Base-by-base conservation (phyloP, 2,113 vertebrate species). In the Casuarius casuarius region DNA sequence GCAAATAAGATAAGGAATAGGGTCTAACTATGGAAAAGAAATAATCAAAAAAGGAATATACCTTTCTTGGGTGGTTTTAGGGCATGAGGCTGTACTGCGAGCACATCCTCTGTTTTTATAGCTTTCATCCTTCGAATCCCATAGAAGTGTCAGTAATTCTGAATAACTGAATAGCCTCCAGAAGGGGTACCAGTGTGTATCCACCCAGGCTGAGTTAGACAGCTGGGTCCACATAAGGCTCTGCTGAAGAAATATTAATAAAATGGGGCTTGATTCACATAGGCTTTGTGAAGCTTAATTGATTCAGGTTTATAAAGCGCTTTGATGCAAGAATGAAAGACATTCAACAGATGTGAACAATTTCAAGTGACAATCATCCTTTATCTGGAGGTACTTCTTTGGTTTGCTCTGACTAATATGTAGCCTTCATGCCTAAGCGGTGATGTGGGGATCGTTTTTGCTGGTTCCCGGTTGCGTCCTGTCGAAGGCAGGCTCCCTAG, bases 21-120 rank as follows among this genome's bases (percentile, higher is more conserved):
- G 31, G 78, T 89, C 51, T 46, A 6, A 40, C 38, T 29, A 0
- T 38, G 66, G 66, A 70, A 42, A 56, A 19, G 70, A 8, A 21
- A 1, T 4, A 0, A 59, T 59, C 56, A 59, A 10, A 29, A 18
- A 70, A 67, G 56, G 18, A 56, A 18, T 10, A 0, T 5, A 0
- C 8, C 6, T 80, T 66, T n/a, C 58, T 22, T 5, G 63, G 48
- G 0, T 25, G 56, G 48, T 54, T n/a, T 4, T 14, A 6, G 88
- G 56, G 35, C 52, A 14, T 4, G 13, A 19, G 25, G 46, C 62
- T 63, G 51, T 0, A 3, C 15, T 9, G 66, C n/a, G 7, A 38
- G 5, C 5, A 0, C 2, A 2, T 56, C 84, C 51, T 7, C 5
- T 13, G 7, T 40, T 65, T 68, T 51, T 28, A 0, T 7, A 3